Conservation (phyloP, 2,113 vertebrate genomes). For the Pluvialis apricaria region DNA sequence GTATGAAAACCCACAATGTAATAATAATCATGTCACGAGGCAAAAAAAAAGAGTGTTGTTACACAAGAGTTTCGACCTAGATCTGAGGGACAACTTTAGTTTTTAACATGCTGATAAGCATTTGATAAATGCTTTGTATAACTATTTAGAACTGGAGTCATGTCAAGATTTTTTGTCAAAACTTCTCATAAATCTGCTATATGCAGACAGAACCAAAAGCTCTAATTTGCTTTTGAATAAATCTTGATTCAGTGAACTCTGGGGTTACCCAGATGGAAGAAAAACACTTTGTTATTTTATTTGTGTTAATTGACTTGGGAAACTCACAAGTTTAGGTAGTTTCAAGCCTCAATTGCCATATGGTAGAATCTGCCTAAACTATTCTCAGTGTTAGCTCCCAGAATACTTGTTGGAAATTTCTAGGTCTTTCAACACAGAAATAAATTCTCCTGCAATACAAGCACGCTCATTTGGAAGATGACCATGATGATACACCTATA, state of each 20-base stretch:
- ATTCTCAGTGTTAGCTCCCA: not conserved
- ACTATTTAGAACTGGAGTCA: not conserved
- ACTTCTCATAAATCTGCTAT: not conserved
- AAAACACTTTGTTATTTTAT: not conserved
- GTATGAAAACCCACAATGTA: not conserved
- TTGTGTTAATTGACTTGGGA: not conserved
- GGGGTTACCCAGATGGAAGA: not conserved
- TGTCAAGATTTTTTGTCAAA: not conserved
- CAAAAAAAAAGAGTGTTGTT: not conserved
- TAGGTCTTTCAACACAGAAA: not conserved
- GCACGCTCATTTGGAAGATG: not conserved
- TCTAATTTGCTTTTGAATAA: not conserved
- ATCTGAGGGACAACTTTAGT: not conserved
- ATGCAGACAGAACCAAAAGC: not conserved
- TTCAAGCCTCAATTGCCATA: not conserved
- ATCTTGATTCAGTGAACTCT: not conserved
- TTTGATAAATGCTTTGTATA: not conserved
- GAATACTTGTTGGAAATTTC: not conserved
- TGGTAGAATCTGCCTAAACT: not conserved
- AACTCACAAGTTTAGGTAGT: not conserved
- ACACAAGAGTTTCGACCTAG: not conserved
- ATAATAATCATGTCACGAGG: not conserved
- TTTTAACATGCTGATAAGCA: not conserved
- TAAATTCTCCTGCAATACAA: not conserved
- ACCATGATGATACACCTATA: not conserved